Evolutionary conservation across 2,797 vertebrate species (phyloP), one percentile per base, ranked within the genome.

Genomic region (Chelon auratus): DNA sequence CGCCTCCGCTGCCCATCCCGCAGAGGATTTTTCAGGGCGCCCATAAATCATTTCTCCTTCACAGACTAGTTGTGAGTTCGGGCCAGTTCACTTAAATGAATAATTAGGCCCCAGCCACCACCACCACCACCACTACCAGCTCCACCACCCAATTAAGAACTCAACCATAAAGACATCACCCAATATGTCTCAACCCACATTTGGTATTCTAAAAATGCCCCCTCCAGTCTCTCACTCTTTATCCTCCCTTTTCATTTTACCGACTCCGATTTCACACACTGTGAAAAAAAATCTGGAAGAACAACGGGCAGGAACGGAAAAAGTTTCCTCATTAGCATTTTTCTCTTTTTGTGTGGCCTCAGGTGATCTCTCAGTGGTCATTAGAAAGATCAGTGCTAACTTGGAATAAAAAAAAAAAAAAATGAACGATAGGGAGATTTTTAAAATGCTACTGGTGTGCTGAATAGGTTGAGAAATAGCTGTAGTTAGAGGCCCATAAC

Each of bases 41-140:
- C 78, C 66, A 88, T 92, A 86, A 89, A 91, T 91, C 79, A 92
- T 89, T 82, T 72, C 71, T 87, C 24, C 71, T 67, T 70, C 61
- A 40, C 64, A 78, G 81, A 80, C 69, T 43, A 60, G 76, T 75
- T 65, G 51, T 71, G 77, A 83, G 81, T 82, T 85, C 30, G 10
- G 66, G 74, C 73, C 71, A 77, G 86, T 85, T 86, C 79, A 55
- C 73, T 77, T 88, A 85, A 89, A 92, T 92, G 69, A 93, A 91
- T 93, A 92, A 94, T 91, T 82, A 90, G 84, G 50, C 60, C 77
- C 51, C 61, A 11, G 40, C 62, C 66, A 52, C 30, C 52, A 39
- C 47, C 65, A 62, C 53, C 69, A 15, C 40, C 36, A 54, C 43
- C 36, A 52, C 77, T 65, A 54, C 47, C 51, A 50, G 15, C 42